Base-by-base conservation (phyloP, 2,888 invertebrate genomes). In the Callosobruchus maculatus region DNA sequence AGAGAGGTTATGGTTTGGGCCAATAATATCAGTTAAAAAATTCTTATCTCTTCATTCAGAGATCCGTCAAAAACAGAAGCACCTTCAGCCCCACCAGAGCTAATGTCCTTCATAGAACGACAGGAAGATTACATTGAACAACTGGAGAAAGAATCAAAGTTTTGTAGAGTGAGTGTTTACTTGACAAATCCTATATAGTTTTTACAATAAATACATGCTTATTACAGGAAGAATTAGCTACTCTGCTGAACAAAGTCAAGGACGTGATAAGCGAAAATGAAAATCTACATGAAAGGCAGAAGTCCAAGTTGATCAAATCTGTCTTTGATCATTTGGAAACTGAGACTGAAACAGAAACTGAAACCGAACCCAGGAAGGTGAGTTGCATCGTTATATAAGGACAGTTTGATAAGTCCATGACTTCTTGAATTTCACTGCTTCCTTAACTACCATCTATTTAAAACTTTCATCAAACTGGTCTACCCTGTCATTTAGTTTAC, bases 101-200 rank as follows among this genome's bases (percentile, higher is more conserved):
- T 95, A 70, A 90, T 94, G 85, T 91, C 92, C 80, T 95, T 95
- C 82, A 94, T 95, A 71, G 94, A 95, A 85, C 92, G 94, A 77
- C 95, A 96, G 81, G 95, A 95, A 82, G 95, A 95, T 81, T 95
- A 96, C 82, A 95, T 96, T 71, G 94, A 95, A 77, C 95, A 96
- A 84, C 85, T 96, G 72, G 95, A 96, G 85, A 91, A 93, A 80
- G 95, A 96, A 87, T 95, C 95, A 67, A 93, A 93, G 82, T 95
- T 94, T 83, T 95, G 95, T 84, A 91, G 94, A 87, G 92, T 92
- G 85, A 83, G 86, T 82, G 7, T 7, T 68, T 3, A 21, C 20
- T 1, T 68, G n/a, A 9, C 2, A 5, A 68, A 21, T 9, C 22
- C 2, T 2, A 22, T 21, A 21, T 68, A 2, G 7, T 68, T 0